Conservation (phyloP, 2,888 invertebrate genomes). For the Eristalis pertinax region DNA sequence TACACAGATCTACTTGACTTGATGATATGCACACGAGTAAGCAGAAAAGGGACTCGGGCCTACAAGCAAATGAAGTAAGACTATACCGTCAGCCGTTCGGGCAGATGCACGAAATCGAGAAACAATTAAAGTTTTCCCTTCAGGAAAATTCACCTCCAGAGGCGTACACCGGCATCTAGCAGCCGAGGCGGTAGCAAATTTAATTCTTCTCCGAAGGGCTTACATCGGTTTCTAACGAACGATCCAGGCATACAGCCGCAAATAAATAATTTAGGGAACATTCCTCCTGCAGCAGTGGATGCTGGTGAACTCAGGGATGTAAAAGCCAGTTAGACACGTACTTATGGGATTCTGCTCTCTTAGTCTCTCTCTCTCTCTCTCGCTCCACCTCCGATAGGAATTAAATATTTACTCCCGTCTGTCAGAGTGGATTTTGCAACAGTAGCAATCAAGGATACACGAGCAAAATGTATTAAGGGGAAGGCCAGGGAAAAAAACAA, state of each 20-base stretch:
- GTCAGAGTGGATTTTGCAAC: slow-evolving; percentile 35
- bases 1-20: slow-evolving; percentile 15
- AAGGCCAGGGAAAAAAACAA: neutral
- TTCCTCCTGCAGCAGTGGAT: slow-evolving; percentile 24
- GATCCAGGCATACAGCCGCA: slow-evolving; percentile 31
- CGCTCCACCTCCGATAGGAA: slow-evolving; percentile 14
- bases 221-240: slow-evolving; percentile 36
- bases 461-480: neutral
- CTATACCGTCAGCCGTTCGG: neutral
- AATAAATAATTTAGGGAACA: slow-evolving; percentile 55
- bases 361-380: neutral
- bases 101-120: slow-evolving; percentile 1
- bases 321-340: slow-evolving; percentile 56
- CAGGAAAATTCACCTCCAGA: slow-evolving; percentile 2
- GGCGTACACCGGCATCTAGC: slow-evolving; percentile 3
- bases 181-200: slow-evolving; percentile 17
- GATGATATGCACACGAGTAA: slow-evolving; percentile 37
- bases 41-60: slow-evolving; percentile 11
- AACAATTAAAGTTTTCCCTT: slow-evolving; percentile 53
- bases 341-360: slow-evolving; percentile 2
- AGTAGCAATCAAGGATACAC: slow-evolving; percentile 44
- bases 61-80: neutral
- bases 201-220: slow-evolving; percentile 24
- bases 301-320: slow-evolving; percentile 21
- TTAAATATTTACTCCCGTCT: slow-evolving; percentile 55